These are phyloP conservation scores for Cremastobaeus sp. DNA, from an alignment of 2,888 invertebrate species.

Conservation along the genomic window DNA sequence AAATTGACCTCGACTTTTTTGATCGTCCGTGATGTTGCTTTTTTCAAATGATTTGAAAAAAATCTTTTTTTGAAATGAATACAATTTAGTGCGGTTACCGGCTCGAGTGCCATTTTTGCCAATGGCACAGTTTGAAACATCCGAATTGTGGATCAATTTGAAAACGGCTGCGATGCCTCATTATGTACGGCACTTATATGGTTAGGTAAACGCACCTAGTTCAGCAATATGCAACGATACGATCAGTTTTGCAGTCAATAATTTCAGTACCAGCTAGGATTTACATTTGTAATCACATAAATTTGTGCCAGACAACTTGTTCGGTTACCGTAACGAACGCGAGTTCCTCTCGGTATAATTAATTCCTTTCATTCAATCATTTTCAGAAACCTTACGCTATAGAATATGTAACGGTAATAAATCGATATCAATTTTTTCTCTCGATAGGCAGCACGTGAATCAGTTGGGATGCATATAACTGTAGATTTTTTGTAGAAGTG, in stretches of 20 bases:
- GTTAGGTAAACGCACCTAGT: slow-evolving; percentile 17
- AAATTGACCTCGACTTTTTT: too few species aligned
- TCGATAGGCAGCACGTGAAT: slow-evolving; percentile 2
- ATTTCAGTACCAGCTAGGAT: slow-evolving; percentile 29
- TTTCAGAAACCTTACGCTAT: slow-evolving; percentile 30
- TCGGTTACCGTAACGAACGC: slow-evolving; percentile 31
- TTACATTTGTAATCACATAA: slow-evolving; percentile 41
- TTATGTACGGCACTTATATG: too few species aligned
- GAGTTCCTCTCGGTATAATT: slow-evolving; percentile 15
- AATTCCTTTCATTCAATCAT: slow-evolving; percentile 13
- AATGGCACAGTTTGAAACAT: too few species aligned
- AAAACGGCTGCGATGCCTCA: too few species aligned
- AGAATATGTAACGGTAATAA: slow-evolving; percentile 26
- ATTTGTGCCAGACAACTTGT: slow-evolving; percentile 11
- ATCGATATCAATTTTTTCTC: slow-evolving; percentile 21
- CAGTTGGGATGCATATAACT: too few species aligned
- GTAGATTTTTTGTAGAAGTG: too few species aligned
- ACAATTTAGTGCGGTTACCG: too few species aligned
- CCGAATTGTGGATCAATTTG: too few species aligned
- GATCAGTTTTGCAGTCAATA: slow-evolving; percentile 26
- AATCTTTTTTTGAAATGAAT: too few species aligned
- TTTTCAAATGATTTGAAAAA: too few species aligned
- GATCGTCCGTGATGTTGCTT: too few species aligned
- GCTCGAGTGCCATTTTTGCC: too few species aligned
- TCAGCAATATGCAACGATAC: slow-evolving; percentile 12